Evolutionary conservation across 2,888 invertebrate genomes (phyloP).

Genomic region (Tetragonula carbonaria): DNA sequence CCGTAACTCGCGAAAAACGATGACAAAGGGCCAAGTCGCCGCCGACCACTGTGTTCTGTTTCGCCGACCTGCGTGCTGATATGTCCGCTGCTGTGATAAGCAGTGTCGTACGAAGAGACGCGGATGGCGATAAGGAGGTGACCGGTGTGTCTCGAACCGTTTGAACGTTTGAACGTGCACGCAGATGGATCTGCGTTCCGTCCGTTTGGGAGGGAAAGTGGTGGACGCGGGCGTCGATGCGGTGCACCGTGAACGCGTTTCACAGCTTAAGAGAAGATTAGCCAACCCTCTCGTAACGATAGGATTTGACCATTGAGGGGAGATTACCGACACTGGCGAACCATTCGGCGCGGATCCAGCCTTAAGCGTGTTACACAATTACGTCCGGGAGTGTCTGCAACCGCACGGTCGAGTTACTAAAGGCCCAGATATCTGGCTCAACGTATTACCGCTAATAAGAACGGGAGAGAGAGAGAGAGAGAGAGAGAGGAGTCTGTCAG

Average conservation of each 20-base stretch:
- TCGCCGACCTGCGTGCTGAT: background rate
- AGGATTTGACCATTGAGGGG: slow-evolving; percentile 70
- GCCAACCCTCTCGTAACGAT: slow-evolving; percentile 66
- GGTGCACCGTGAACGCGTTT: slow-evolving; percentile 58
- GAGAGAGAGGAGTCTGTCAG: slow-evolving; percentile 42
- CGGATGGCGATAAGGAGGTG: background rate
- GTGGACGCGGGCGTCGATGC: slow-evolving; percentile 25
- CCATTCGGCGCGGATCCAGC: slow-evolving; percentile 65
- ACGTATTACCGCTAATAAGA: slow-evolving; percentile 75
- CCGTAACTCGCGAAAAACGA: no score
- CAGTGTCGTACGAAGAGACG: background rate
- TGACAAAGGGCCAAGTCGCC: no score
- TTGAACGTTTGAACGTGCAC: no score
- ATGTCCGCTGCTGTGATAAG: slow-evolving; percentile 1
- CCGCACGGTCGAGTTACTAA: slow-evolving; percentile 58
- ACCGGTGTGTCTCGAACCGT: background rate
- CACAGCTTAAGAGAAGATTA: slow-evolving; percentile 69
- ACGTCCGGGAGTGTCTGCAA: slow-evolving; percentile 54
- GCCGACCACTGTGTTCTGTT: background rate
- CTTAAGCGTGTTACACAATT: slow-evolving; percentile 72
- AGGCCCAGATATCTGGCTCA: slow-evolving; percentile 53
- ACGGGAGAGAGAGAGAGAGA: slow-evolving; percentile 61
- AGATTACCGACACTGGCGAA: slow-evolving; percentile 64
- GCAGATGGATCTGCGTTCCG: slow-evolving; percentile 18
- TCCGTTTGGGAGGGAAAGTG: slow-evolving; percentile 41